Conservation (phyloP, 1,140 invertebrate species). For the Phymastichus coffea region DNA sequence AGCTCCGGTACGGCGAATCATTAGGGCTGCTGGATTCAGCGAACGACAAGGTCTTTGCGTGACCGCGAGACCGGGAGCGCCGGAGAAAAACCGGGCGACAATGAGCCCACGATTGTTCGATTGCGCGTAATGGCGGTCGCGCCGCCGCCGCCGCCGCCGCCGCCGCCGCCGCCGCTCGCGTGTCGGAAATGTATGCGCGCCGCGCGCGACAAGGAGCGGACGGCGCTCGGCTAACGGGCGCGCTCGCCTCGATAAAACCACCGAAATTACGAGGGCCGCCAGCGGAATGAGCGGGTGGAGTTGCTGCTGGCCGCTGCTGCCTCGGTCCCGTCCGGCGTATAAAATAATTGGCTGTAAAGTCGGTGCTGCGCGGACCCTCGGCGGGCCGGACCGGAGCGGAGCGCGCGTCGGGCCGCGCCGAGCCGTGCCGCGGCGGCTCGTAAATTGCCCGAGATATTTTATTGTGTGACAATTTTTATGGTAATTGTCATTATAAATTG, state of each 20-base stretch:
- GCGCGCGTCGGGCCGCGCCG: no score
- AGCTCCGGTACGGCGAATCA: no score
- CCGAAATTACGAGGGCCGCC: slow-evolving; percentile 9
- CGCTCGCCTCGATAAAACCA: slow-evolving; percentile 6
- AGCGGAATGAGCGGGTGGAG: neutral
- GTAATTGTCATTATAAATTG: slow-evolving; percentile 59
- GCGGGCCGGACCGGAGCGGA: no score
- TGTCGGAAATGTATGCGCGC: slow-evolving; percentile 56
- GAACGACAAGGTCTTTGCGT: no score
- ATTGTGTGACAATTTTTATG: slow-evolving; percentile 58
- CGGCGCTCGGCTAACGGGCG: no score
- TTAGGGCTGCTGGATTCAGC: no score
- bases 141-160: neutral
- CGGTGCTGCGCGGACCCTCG: slow-evolving; percentile 24
- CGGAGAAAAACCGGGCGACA: no score
- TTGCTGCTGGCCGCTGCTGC: no score
- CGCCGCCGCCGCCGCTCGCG: slow-evolving; percentile 44
- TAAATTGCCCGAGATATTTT: slow-evolving; percentile 57
- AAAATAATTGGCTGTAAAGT: slow-evolving; percentile 56
- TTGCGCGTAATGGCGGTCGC: slow-evolving; percentile 28
- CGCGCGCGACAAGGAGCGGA: no score
- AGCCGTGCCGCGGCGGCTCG: no score
- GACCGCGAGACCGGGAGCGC: no score
- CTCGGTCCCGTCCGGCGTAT: slow-evolving; percentile 44
- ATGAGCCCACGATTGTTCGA: no score